Evolutionary conservation across 2,888 invertebrate genomes (phyloP).

Genomic region (Watsonalla cultraria): DNA sequence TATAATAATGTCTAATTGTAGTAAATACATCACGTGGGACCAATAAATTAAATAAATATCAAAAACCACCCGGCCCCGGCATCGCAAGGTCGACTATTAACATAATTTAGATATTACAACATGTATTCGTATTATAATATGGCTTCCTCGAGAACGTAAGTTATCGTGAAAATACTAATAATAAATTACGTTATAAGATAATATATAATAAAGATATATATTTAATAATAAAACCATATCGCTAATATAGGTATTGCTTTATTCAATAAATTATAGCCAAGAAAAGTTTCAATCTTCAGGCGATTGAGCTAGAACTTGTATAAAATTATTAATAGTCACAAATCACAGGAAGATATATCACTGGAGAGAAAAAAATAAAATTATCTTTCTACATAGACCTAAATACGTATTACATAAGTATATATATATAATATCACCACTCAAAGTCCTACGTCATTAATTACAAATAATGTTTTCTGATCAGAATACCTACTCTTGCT

Average conservation of each 20-base stretch:
- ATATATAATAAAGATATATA: no score
- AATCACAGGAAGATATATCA: conserved; percentile 72
- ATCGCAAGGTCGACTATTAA: no score
- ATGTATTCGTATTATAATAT: no score
- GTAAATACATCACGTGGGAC: no score
- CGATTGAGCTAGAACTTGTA: conserved; percentile 68
- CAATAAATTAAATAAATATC: no score
- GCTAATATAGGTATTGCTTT: conserved; percentile 59
- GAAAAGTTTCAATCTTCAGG: conserved; percentile 55
- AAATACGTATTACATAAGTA: conserved; percentile 36
- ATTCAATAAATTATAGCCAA: conserved; percentile 71
- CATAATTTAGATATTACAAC: no score
- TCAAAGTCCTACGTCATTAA: conserved; percentile 38
- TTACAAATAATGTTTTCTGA: background rate
- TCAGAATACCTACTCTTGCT: background rate
- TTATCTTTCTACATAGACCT: conserved; percentile 46
- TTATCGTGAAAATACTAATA: no score
- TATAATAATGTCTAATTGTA: no score
- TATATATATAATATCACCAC: conserved; percentile 56
- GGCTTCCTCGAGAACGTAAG: no score
- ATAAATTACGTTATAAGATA: no score
- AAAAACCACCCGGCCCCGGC: no score
- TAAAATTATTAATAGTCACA: conserved; percentile 71
- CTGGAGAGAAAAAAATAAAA: conserved; percentile 58
- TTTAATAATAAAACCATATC: no score